phyloP scores from a whole-genome alignment of 1,140 invertebrate species.

The Chrysomallon squamiferum region DNA sequence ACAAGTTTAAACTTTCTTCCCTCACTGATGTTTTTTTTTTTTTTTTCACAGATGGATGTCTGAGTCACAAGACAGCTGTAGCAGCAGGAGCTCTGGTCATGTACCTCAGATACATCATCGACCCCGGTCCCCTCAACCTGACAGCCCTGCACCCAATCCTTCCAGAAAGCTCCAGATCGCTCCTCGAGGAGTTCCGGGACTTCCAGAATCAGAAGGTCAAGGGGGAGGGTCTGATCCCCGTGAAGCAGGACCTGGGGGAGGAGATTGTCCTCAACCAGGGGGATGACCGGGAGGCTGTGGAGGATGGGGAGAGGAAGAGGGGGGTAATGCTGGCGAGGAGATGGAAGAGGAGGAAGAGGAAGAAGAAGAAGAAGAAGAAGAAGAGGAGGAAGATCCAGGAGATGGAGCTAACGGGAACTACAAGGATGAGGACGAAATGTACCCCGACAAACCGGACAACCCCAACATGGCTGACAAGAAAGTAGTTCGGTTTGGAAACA shows the following conservation, averaged over 20 bases:
- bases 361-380: conserved; percentile 13
- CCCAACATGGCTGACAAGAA: conserved; percentile 9
- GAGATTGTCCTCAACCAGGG: conserved; percentile 6
- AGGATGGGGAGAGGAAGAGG: conserved; percentile 18
- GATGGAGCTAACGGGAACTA: conserved; percentile 17
- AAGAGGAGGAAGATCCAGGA: conserved; percentile 5
- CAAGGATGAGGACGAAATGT: conserved; percentile 20
- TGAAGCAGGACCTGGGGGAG: background rate
- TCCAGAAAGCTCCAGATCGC: conserved; percentile 5
- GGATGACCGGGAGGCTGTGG: background rate
- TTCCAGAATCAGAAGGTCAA: background rate
- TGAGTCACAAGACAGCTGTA: conserved; percentile 56
- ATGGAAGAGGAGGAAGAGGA: conserved; percentile 16
- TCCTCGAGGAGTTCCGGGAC: background rate
- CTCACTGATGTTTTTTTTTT: background rate
- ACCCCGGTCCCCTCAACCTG: conserved; percentile 37
- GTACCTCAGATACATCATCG: conserved; percentile 52
- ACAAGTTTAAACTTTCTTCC: no score
- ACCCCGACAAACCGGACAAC: conserved; percentile 9
- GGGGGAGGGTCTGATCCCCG: background rate
- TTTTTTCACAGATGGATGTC: conserved; percentile 47
- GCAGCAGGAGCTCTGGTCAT: conserved; percentile 51
- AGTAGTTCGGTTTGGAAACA: conserved; percentile 17
- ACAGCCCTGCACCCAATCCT: conserved; percentile 23
- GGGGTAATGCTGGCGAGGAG: conserved; percentile 16